These are phyloP conservation scores for Connochaetes taurinus DNA, from an alignment of 2,113 vertebrate genomes.

Conservation along the genomic window DNA sequence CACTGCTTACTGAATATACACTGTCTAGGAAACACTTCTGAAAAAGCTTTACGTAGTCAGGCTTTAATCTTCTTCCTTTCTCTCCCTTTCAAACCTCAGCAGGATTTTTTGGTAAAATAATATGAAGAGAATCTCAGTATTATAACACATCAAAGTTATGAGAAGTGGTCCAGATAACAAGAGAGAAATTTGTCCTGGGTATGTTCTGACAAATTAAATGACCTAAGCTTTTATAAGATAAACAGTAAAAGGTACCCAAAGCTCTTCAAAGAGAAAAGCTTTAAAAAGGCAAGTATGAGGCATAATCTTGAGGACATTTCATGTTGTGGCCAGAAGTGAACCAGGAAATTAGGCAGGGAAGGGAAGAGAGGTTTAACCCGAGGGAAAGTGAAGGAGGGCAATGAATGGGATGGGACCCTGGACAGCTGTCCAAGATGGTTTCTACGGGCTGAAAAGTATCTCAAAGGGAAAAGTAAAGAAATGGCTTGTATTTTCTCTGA, in stretches of 20 bases:
- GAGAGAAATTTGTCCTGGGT: neutral
- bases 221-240: neutral
- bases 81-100: neutral
- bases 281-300: neutral
- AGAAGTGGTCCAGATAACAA: neutral
- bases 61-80: neutral
- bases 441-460: neutral
- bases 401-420: neutral
- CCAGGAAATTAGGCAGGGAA: neutral
- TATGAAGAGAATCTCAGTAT: neutral
- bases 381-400: neutral
- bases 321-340: neutral
- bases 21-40: neutral
- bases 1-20: neutral
- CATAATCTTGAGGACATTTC: neutral
- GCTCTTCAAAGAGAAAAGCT: neutral
- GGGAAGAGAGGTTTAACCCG: neutral
- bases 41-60: neutral
- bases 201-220: slow-evolving; percentile 6
- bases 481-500: neutral
- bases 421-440: neutral
- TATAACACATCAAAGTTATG: neutral
- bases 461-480: neutral
- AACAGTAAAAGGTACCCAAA: neutral
- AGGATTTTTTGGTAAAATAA: neutral